phyloP scores from a whole-genome alignment of 2,113 vertebrate species.

The Synodontis membranacea region DNA sequence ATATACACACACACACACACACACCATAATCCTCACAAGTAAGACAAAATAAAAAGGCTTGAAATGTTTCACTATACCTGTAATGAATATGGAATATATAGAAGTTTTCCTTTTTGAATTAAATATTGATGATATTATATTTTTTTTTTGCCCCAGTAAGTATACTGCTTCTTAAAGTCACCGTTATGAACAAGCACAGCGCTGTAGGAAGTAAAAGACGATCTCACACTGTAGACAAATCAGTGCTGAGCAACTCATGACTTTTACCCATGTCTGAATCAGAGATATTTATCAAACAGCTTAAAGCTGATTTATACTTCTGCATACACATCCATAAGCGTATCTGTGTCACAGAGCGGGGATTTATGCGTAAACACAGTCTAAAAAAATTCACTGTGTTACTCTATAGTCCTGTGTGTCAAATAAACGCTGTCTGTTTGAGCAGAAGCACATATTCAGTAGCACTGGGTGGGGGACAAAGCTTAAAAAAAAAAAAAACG shows the following conservation, averaged over 20 bases:
- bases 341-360: background rate
- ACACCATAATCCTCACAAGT: too few species aligned
- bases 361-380: background rate
- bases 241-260: background rate
- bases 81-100: too few species aligned
- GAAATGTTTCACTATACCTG: too few species aligned
- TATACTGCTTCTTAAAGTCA: background rate
- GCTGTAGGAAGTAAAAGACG: constrained; percentile 6
- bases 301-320: constrained; percentile 8
- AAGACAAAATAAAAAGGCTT: too few species aligned
- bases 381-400: background rate
- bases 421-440: background rate
- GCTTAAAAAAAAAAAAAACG: too few species aligned
- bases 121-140: too few species aligned
- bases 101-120: too few species aligned
- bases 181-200: constrained; percentile 5
- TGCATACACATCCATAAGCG: background rate
- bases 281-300: constrained; percentile 20
- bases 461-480: background rate
- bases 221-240: constrained; percentile 3
- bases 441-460: background rate
- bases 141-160: too few species aligned
- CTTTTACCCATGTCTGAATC: background rate
- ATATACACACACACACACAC: too few species aligned
- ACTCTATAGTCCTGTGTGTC: background rate